Evolutionary conservation across 1,140 invertebrate genomes (phyloP).

Genomic region (Parapsyche elsis): DNA sequence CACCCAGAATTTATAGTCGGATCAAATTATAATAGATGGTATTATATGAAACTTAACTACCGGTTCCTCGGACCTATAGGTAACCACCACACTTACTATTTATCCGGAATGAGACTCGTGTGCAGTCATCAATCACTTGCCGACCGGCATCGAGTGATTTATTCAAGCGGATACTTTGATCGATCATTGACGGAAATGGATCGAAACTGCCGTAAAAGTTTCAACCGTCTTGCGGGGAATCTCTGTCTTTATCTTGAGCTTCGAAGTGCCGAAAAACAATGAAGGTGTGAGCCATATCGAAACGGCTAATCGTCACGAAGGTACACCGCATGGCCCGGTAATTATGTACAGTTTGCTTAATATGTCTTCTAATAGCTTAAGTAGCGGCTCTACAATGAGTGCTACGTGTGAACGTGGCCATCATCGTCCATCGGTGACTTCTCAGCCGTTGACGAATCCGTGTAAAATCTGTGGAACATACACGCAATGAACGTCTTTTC

Average conservation of each 20-base stretch:
- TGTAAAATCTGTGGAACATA: too few relatives aligned
- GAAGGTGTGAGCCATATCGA: slow-evolving; percentile 39
- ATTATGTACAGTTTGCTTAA: slow-evolving; percentile 46
- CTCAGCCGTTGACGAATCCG: neutral
- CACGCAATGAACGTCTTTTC: too few relatives aligned
- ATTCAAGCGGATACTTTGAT: neutral
- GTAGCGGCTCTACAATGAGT: slow-evolving; percentile 37
- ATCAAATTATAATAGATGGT: neutral
- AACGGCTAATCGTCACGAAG: slow-evolving; percentile 44
- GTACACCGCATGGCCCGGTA: slow-evolving; percentile 27
- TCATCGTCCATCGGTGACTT: slow-evolving; percentile 1
- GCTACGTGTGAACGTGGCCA: slow-evolving; percentile 40
- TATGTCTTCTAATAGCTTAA: slow-evolving; percentile 28
- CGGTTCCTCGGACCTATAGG: neutral
- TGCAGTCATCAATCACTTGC: slow-evolving; percentile 21
- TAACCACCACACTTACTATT: neutral
- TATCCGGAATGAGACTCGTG: neutral
- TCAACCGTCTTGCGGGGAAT: too few relatives aligned
- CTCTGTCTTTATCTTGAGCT: too few relatives aligned
- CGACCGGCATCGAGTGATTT: slow-evolving; percentile 17
- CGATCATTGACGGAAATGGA: slow-evolving; percentile 12
- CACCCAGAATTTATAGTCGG: neutral
- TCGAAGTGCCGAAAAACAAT: slow-evolving; percentile 7
- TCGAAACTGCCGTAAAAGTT: too few relatives aligned
- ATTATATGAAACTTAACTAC: neutral